Evolutionary conservation across 2,888 invertebrate species (phyloP), one percentile per base, ranked within the genome.

Genomic region (Torymus aiolomorphi): DNA sequence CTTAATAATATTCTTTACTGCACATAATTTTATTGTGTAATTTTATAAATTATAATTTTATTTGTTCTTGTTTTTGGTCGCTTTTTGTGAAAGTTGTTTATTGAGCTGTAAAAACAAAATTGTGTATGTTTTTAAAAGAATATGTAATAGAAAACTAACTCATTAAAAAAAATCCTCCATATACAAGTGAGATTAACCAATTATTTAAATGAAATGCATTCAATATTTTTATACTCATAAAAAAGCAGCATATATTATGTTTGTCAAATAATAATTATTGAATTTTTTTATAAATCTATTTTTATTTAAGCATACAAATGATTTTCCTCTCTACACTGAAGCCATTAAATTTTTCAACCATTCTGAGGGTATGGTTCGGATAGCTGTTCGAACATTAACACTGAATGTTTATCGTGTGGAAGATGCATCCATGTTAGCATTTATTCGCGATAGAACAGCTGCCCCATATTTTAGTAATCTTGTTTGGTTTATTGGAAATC

Each of bases 311-410:
- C 96, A 97, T 88, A 99, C 99, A 74, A 97, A 98, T 92, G 99
- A 99, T 91, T 99, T 99, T 91, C 99, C 99, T 8, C 92, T 99
- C 18, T 99, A 99, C 89, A 99, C 99, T 2, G 99, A 99, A 92
- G 98, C 98, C 54, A 98, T 99, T 82, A 99, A 99, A 91, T 98
- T 99, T 92, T 99, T 99, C 92, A 98, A 99, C 90, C 99, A 99
- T 91, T 95, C 97, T 0, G 99, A 99, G 91, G 97, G 97, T 56
- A 99, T 99, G 99, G 99, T 99, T 54, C 94, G 99, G 67, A 99
- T 99, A 85, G 99, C 99, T 2, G 99, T 99, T 14, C 93, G 99
- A 80, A 99, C 99, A 13, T 93, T 99, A 82, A 98, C 99, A 0
- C 92, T 99, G 61, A 99, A 99, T 91, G 98, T 99, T 0, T 99